These are phyloP conservation scores for Brachyopa scutellaris DNA, from an alignment of 2,888 invertebrate species.

Conservation along the genomic window DNA sequence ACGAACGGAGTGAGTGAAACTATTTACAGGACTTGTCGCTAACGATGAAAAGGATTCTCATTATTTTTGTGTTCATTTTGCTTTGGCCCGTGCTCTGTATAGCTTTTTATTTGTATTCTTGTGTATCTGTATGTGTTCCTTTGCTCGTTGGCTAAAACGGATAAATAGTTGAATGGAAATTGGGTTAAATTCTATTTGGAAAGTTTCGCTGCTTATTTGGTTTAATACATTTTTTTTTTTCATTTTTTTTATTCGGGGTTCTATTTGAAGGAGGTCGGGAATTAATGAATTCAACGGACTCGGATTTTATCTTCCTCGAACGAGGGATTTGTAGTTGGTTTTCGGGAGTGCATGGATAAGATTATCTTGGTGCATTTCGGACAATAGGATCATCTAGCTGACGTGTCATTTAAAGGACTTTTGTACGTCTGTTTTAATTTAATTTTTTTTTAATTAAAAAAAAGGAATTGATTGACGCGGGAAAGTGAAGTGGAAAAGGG, in stretches of 20 bases:
- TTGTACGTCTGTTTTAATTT: no score
- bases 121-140: background rate
- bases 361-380: slow-evolving; percentile 39
- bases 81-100: slow-evolving; percentile 20
- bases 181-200: slow-evolving; percentile 63
- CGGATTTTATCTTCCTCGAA: slow-evolving; percentile 1
- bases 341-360: slow-evolving; percentile 15
- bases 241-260: slow-evolving; percentile 7
- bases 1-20: slow-evolving; percentile 13
- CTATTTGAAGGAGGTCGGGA: slow-evolving; percentile 43
- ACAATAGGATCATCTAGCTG: slow-evolving; percentile 20
- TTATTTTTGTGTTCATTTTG: slow-evolving; percentile 55
- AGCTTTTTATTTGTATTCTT: background rate
- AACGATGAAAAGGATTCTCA: slow-evolving; percentile 46
- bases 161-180: slow-evolving; percentile 60
- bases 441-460: slow-evolving; percentile 47
- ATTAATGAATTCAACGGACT: slow-evolving; percentile 43
- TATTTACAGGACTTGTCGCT: slow-evolving; percentile 30
- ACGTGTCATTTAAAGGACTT: slow-evolving; percentile 31
- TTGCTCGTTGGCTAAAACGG: slow-evolving; percentile 31
- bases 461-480: background rate
- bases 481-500: background rate
- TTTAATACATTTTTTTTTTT: slow-evolving; percentile 1
- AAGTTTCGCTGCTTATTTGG: slow-evolving; percentile 49
- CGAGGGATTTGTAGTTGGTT: background rate